These are phyloP conservation scores for Bucorvus abyssinicus DNA, from an alignment of 2,797 vertebrate species.

Conservation along the genomic window DNA sequence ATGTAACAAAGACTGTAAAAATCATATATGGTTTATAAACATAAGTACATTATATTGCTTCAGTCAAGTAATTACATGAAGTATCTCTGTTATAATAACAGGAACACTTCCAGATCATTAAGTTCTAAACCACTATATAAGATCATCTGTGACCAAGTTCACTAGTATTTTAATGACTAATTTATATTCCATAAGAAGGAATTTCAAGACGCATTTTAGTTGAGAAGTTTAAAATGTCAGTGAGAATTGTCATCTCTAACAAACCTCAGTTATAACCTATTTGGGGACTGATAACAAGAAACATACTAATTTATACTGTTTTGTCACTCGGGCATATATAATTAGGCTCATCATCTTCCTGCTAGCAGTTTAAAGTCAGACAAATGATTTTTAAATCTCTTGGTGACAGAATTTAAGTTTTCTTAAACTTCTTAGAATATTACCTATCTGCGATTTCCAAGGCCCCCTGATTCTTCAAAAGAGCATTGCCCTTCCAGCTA, in stretches of 20 bases:
- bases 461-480: background rate
- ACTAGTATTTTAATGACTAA: background rate
- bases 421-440: background rate
- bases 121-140: background rate
- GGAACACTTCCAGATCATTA: background rate
- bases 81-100: background rate
- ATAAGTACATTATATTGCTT: background rate
- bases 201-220: background rate
- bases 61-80: background rate
- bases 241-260: background rate
- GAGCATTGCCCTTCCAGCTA: background rate
- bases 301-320: background rate
- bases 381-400: background rate
- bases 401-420: background rate
- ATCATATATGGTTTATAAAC: background rate
- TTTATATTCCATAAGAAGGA: background rate
- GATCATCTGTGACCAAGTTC: background rate
- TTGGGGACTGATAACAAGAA: background rate
- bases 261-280: background rate
- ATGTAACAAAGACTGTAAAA: background rate
- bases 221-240: background rate
- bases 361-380: background rate
- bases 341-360: background rate
- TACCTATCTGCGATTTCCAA: background rate
- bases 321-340: background rate